Evolutionary conservation across 2,888 invertebrate species (phyloP).

Genomic region (Dilophus febrilis): DNA sequence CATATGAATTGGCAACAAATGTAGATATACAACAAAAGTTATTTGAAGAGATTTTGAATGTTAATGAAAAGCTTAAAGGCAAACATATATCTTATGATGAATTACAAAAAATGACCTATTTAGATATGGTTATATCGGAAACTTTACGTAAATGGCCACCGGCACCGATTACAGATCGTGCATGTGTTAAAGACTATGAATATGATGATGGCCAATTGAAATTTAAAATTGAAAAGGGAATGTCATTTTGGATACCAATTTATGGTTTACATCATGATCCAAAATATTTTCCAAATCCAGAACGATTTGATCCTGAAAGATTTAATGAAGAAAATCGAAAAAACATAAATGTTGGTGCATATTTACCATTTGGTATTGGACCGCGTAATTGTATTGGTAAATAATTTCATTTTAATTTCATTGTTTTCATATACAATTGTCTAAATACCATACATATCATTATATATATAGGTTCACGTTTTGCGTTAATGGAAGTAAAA

Average conservation of each 20-base stretch:
- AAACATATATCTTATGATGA: slow-evolving; percentile 34
- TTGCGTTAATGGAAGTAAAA: slow-evolving; percentile 10
- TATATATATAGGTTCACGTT: slow-evolving; percentile 4
- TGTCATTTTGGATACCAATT: slow-evolving; percentile 24
- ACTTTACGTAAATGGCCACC: slow-evolving; percentile 33
- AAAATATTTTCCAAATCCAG: slow-evolving; percentile 34
- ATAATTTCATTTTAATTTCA: no score
- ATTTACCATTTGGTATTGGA: slow-evolving; percentile 39
- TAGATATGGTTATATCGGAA: slow-evolving; percentile 44
- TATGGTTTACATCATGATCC: slow-evolving; percentile 34
- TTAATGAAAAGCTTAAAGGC: slow-evolving; percentile 20
- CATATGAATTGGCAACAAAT: slow-evolving; percentile 29
- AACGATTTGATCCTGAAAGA: slow-evolving; percentile 39
- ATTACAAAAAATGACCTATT: slow-evolving; percentile 36
- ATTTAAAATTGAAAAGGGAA: slow-evolving; percentile 18
- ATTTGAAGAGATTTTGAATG: slow-evolving; percentile 32
- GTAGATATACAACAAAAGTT: slow-evolving; percentile 24
- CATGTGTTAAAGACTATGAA: slow-evolving; percentile 34
- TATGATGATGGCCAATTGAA: slow-evolving; percentile 19
- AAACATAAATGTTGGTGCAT: slow-evolving; percentile 30
- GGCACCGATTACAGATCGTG: slow-evolving; percentile 28
- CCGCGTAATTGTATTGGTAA: slow-evolving; percentile 44
- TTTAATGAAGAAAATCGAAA: slow-evolving; percentile 39
- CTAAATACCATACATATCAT: no score
- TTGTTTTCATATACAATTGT: no score